Evolutionary conservation across 2,888 invertebrate genomes (phyloP).

Genomic region (Germaria angustata): DNA sequence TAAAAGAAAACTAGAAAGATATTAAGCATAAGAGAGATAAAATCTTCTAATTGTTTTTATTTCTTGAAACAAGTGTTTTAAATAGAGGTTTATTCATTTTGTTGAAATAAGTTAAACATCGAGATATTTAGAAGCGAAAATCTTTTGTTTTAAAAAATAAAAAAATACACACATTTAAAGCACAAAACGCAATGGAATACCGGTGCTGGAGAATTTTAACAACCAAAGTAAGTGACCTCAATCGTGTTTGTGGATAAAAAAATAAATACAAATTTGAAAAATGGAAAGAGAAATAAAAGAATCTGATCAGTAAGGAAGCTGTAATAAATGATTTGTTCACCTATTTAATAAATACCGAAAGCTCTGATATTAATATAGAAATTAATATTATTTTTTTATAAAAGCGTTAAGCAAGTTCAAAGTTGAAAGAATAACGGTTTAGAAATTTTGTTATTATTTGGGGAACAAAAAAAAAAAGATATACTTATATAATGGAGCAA

Average conservation of each 20-base stretch:
- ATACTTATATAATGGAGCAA: too few species aligned
- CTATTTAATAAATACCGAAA: background rate
- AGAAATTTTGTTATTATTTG: too few species aligned
- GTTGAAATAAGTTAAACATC: background rate
- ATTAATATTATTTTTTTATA: too few species aligned
- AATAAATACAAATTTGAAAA: constrained; percentile 42
- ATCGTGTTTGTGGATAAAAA: constrained; percentile 67
- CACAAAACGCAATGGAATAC: constrained; percentile 78
- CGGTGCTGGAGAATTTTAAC: constrained; percentile 79
- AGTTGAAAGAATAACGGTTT: too few species aligned
- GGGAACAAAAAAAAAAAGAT: too few species aligned
- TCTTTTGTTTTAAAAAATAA: constrained; percentile 4
- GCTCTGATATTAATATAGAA: constrained; percentile 22
- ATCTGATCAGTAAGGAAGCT: constrained; percentile 38
- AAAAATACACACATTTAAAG: background rate
- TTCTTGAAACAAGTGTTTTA: background rate
- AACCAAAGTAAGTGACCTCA: constrained; percentile 80
- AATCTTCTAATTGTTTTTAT: background rate
- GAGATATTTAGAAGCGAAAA: background rate
- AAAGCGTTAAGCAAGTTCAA: too few species aligned
- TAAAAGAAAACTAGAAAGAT: constrained; percentile 6
- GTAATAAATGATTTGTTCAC: background rate
- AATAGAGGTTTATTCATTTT: background rate
- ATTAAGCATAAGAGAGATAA: background rate
- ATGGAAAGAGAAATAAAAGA: background rate